A percentile compares a stretch with the other conserved stretches of the same genome.
phyloP scores from a whole-genome alignment of 2,113 vertebrate genomes.

The Prolemur simus region DNA sequence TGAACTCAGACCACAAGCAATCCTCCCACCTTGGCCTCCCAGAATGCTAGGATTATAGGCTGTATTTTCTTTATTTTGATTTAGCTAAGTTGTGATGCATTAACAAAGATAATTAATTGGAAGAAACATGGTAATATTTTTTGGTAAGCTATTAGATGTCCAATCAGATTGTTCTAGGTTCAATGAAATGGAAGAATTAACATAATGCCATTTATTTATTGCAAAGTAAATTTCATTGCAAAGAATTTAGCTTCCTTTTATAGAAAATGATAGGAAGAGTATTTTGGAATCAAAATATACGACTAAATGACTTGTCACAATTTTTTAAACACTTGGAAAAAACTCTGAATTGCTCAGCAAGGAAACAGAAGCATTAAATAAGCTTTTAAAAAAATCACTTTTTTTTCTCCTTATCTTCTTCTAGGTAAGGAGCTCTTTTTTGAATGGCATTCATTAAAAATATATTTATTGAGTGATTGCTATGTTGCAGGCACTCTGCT shows the following conservation, averaged over 20 bases:
- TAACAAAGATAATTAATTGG: slow-evolving; percentile 40
- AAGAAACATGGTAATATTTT: slow-evolving; percentile 36
- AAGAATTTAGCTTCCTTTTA: slow-evolving; percentile 36
- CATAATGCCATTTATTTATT: slow-evolving; percentile 1
- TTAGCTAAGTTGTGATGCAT: slow-evolving; percentile 10
- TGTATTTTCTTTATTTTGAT: slow-evolving; percentile 31
- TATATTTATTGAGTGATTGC: neutral
- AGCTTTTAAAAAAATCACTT: neutral
- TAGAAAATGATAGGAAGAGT: neutral
- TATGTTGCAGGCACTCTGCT: neutral
- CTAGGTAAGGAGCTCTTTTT: neutral
- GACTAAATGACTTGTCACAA: neutral
- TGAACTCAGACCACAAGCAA: too few species aligned
- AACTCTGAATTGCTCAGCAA: neutral
- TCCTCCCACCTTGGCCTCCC: too few species aligned
- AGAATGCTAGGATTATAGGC: too few species aligned
- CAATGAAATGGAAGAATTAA: slow-evolving; percentile 39
- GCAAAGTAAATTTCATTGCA: neutral
- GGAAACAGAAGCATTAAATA: neutral
- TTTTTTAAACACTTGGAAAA: slow-evolving; percentile 29
- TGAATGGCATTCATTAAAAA: neutral
- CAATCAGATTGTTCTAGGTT: slow-evolving; percentile 11
- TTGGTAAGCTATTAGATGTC: slow-evolving; percentile 18
- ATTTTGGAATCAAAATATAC: slow-evolving; percentile 42
- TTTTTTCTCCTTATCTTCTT: neutral